These are phyloP conservation scores for Geotrypetes seraphini DNA, from an alignment of 2,797 vertebrate genomes.

Conservation along the genomic window DNA sequence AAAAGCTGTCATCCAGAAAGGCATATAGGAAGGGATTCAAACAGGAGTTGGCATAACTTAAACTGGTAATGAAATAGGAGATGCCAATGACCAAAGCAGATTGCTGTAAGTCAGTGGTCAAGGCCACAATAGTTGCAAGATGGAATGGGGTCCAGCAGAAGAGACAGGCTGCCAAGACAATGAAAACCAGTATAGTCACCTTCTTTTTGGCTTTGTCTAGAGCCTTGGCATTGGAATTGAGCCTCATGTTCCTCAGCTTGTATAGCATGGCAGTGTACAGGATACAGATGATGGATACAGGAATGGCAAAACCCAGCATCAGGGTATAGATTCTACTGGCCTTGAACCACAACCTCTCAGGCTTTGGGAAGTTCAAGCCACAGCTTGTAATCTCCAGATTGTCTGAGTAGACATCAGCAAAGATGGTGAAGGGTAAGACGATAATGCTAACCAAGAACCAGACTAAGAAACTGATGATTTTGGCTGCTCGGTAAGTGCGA, in stretches of 20 bases:
- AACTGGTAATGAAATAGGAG: slow-evolving; percentile 75
- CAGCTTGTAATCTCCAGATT: slow-evolving; percentile 65
- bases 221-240: slow-evolving; percentile 69
- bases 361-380: slow-evolving; percentile 68
- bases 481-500: slow-evolving; percentile 62
- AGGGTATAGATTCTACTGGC: slow-evolving; percentile 72
- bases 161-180: slow-evolving; percentile 69
- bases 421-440: slow-evolving; percentile 68
- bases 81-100: slow-evolving; percentile 67
- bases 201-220: slow-evolving; percentile 78
- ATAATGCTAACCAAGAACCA: slow-evolving; percentile 71
- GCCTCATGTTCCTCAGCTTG: slow-evolving; percentile 64
- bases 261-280: slow-evolving; percentile 71
- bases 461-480: slow-evolving; percentile 65
- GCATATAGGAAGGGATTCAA: slow-evolving; percentile 75
- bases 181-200: slow-evolving; percentile 76
- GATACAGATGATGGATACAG: slow-evolving; percentile 69
- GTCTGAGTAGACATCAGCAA: slow-evolving; percentile 54
- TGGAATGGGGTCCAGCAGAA: slow-evolving; percentile 82
- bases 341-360: slow-evolving; percentile 71
- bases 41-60: slow-evolving; percentile 80
- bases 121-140: slow-evolving; percentile 71
- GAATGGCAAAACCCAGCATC: slow-evolving; percentile 71
- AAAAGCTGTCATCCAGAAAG: slow-evolving; percentile 75
- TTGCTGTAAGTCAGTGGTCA: slow-evolving; percentile 71